Percentiles rank a stretch among this genome's conserved stretches.
Evolutionary conservation across 2,113 vertebrate species (phyloP).

Genomic region (Xenopus laevis): DNA sequence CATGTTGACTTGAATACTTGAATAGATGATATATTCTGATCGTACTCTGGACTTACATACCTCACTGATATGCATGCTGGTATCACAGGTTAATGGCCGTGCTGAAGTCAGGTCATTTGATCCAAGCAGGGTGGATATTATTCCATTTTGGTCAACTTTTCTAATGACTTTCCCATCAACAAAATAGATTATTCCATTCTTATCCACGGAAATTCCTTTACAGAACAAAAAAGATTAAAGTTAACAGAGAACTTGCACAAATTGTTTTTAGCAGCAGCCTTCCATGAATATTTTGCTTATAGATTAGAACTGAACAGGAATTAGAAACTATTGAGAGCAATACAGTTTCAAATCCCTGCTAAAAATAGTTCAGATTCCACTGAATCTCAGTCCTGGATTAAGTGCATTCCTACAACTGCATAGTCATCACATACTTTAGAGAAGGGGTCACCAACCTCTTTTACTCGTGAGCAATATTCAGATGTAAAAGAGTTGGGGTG

Average conservation of each 20-base stretch:
- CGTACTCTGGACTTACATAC: too few relatives aligned
- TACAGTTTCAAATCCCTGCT: too few relatives aligned
- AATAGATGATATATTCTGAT: too few relatives aligned
- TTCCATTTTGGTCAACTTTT: constrained; percentile 92
- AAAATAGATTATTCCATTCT: constrained; percentile 94
- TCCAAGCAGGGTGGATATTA: constrained; percentile 92
- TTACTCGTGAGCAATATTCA: too few relatives aligned
- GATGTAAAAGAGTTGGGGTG: too few relatives aligned
- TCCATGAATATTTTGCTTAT: background rate
- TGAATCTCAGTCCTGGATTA: too few relatives aligned
- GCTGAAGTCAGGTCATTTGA: constrained; percentile 95
- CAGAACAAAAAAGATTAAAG: constrained; percentile 24
- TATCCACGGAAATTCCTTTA: constrained; percentile 89
- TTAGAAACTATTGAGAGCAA: too few relatives aligned
- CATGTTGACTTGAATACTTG: too few relatives aligned
- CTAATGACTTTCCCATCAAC: constrained; percentile 96
- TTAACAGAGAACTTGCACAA: background rate
- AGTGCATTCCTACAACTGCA: too few relatives aligned
- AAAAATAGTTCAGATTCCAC: too few relatives aligned
- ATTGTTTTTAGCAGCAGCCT: background rate
- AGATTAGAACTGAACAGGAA: background rate
- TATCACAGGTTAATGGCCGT: constrained; percentile 90
- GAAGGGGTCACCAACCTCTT: too few relatives aligned
- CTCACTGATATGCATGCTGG: constrained; percentile 96
- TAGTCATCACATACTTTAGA: too few relatives aligned